phyloP scores from a whole-genome alignment of 2,113 vertebrate genomes.

The Panthera uncia region DNA sequence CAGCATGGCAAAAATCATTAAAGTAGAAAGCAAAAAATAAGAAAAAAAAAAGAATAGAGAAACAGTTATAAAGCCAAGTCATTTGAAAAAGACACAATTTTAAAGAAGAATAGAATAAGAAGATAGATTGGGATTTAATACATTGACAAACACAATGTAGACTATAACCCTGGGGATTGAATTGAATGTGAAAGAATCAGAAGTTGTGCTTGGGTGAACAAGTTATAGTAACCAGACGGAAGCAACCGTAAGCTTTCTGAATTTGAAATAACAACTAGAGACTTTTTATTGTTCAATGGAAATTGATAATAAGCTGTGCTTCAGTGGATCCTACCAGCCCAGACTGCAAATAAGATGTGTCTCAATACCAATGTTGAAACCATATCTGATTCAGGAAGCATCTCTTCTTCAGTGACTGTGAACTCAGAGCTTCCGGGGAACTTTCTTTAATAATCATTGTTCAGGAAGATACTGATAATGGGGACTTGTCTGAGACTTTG shows the following conservation, averaged over 20 bases:
- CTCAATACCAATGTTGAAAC: background rate
- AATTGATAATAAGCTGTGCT: background rate
- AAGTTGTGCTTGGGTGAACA: background rate
- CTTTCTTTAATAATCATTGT: background rate
- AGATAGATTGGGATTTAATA: background rate
- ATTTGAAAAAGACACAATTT: background rate
- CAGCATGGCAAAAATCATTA: background rate
- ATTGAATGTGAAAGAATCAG: background rate
- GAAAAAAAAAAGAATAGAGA: background rate
- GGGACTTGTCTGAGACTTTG: background rate
- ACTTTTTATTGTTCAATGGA: background rate
- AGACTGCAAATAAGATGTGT: background rate
- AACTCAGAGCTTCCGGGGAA: background rate
- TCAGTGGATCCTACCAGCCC: background rate
- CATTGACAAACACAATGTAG: background rate
- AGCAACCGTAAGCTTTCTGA: background rate
- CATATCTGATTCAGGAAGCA: background rate
- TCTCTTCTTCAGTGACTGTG: background rate
- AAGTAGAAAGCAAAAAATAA: background rate
- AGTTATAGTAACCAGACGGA: background rate
- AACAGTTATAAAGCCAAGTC: background rate
- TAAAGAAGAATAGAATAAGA: background rate
- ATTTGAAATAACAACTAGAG: background rate
- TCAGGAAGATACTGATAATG: background rate
- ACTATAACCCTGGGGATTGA: background rate